Percentiles rank a stretch among this genome's conserved stretches.
Conservation (phyloP, 2,797 vertebrate species). For the Hypotaenidia philippensis region DNA sequence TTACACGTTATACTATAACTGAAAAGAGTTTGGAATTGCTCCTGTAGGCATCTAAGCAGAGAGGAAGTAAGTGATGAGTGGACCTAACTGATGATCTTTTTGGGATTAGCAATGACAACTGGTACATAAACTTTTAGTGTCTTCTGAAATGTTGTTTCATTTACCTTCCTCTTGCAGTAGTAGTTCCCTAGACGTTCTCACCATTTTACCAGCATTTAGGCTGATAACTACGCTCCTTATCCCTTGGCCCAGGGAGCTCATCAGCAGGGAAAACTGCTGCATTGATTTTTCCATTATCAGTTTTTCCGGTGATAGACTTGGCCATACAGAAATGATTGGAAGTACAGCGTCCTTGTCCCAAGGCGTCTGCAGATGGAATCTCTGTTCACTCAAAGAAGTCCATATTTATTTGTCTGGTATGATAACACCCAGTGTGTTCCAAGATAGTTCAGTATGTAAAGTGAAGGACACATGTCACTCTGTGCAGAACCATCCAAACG, state of each 20-base stretch:
- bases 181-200: not conserved
- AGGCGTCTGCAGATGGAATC: fast-evolving
- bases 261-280: not conserved
- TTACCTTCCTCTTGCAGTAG: not conserved
- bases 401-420: not conserved
- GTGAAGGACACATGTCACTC: not conserved
- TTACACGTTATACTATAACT: not conserved
- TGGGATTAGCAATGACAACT: not conserved
- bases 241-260: not conserved
- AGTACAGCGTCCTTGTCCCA: not conserved
- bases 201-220: not conserved
- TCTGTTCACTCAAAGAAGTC: not conserved
- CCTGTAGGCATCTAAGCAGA: not conserved
- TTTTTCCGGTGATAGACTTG: not conserved
- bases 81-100: not conserved
- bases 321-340: not conserved
- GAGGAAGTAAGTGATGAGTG: fast-evolving
- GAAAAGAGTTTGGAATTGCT: not conserved
- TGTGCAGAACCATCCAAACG: fast-evolving
- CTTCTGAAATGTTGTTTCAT: not conserved
- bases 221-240: not conserved
- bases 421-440: not conserved
- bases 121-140: not conserved
- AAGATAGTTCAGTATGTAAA: not conserved
- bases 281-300: not conserved